Base-by-base conservation (phyloP, 2,113 vertebrate species). In the Trinectes maculatus region DNA sequence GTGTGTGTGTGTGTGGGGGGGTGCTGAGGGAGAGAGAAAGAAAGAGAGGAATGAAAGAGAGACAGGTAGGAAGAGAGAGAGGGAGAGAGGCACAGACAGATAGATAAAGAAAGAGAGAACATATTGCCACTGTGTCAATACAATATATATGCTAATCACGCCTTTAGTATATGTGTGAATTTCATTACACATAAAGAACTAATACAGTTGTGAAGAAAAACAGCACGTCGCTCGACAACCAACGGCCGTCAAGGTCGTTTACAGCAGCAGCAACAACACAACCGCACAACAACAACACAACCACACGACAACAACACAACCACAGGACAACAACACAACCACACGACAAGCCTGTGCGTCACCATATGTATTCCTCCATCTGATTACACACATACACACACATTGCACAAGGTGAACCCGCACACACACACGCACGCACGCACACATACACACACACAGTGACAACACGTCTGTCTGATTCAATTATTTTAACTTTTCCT, bases 81-180 rank as follows among this genome's bases (percentile, higher is more conserved):
- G 4, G 25, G 51, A 46, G 57, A n/a, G 58, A 56, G 61, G 15
- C 47, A 72, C 47, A 62, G 58, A 82, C 43, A 2, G 58, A 66
- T 11, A 81, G 56, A 81, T 43, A 73, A 71, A 82, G 55, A 55
- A 15, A 80, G 68, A 22, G 62, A 10, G 81, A 73, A 77, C 80
- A 85, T 76, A 79, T 82, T 82, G 76, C 80, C 74, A 77, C 79
- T 84, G 80, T 89, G 83, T 88, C 83, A 89, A 85, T 79, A 89
- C 84, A 90, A 85, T 87, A 89, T 90, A 89, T 85, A 90, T 90
- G 85, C 80, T 91, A 90, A 89, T 88, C 84, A 71, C 68, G 70
- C 81, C 82, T 85, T 89, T 89, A 84, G 86, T 85, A 54, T 68
- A 66, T 81, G 77, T 79, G 75, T 73, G 81, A 89, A 86, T 89